Percentiles rank a stretch among this genome's conserved stretches.
These are phyloP conservation scores for Heteromyza rotundicornis DNA, from an alignment of 2,888 invertebrate species.

Conservation along the genomic window DNA sequence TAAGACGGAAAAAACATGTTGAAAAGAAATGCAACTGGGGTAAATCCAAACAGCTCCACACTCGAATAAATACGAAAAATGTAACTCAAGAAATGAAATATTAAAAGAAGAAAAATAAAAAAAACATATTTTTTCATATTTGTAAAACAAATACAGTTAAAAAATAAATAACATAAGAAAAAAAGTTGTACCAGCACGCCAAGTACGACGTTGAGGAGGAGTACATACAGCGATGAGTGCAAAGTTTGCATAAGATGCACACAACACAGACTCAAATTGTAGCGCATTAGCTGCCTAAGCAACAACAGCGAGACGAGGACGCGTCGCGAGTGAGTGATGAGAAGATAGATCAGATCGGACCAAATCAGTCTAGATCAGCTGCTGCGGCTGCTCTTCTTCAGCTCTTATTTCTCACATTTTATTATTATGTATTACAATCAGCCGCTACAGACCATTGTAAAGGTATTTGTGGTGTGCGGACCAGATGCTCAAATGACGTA, in stretches of 20 bases:
- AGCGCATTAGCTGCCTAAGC: background rate
- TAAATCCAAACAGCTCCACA: no score
- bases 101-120: background rate
- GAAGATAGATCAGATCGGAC: no score
- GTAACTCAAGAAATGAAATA: background rate
- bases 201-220: background rate
- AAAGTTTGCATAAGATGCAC: background rate
- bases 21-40: background rate
- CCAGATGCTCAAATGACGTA: no score
- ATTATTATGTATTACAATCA: no score
- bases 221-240: background rate
- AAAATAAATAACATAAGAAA: no score
- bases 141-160: background rate
- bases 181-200: background rate
- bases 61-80: no score
- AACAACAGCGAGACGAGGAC: background rate
- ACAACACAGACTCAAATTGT: background rate
- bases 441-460: no score
- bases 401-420: no score
- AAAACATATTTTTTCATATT: background rate
- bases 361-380: constrained; percentile 4
- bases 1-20: background rate
- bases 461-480: no score
- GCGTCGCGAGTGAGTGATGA: background rate
- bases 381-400: no score